These are phyloP conservation scores for Phengaris alcon DNA, from an alignment of 2,888 invertebrate genomes.

Conservation along the genomic window DNA sequence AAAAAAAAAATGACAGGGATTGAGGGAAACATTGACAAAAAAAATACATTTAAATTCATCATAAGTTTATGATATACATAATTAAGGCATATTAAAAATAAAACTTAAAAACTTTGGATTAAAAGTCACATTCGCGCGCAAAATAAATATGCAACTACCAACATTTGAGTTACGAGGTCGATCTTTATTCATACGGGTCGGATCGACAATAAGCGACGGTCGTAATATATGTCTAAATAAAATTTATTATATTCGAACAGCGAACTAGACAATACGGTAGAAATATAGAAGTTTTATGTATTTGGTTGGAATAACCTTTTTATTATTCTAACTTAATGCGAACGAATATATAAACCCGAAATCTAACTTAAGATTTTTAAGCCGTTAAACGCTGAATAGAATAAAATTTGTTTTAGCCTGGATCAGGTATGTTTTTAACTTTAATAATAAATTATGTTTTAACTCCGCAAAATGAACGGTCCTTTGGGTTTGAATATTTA, in stretches of 20 bases:
- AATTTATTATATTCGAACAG: slow-evolving; percentile 41
- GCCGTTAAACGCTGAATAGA: no score
- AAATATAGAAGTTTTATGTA: slow-evolving; percentile 1
- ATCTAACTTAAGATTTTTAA: no score
- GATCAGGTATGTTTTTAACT: no score
- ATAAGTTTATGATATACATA: background rate
- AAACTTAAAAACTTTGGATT: background rate
- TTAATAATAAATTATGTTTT: no score
- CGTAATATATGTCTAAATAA: slow-evolving; percentile 60
- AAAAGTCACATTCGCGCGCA: background rate
- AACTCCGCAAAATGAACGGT: no score
- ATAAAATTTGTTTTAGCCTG: no score
- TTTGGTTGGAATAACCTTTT: background rate
- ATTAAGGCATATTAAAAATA: background rate
- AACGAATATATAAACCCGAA: no score
- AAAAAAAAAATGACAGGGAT: no score
- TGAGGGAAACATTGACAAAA: no score
- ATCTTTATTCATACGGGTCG: slow-evolving; percentile 61
- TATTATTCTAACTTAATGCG: background rate
- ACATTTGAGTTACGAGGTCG: slow-evolving; percentile 63
- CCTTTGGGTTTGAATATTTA: background rate
- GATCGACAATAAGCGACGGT: slow-evolving; percentile 47
- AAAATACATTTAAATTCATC: background rate
- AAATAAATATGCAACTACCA: slow-evolving; percentile 59
- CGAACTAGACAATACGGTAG: slow-evolving; percentile 19